phyloP scores from a whole-genome alignment of 2,113 vertebrate species.

The Myrmophylax atrothorax region DNA sequence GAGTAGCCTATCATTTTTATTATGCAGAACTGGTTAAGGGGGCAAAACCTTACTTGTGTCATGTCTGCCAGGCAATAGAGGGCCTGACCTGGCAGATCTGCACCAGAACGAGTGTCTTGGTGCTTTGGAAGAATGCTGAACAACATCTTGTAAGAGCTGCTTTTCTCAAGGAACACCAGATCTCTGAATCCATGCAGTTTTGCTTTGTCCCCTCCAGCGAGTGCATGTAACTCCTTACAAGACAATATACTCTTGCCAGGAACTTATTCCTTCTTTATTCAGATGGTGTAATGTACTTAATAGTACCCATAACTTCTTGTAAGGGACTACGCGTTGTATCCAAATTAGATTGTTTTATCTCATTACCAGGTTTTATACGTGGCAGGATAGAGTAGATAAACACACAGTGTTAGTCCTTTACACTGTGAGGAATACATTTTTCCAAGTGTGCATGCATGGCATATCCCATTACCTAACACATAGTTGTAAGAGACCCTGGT shows the following conservation, averaged over 20 bases:
- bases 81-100: background rate
- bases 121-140: background rate
- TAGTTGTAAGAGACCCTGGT: background rate
- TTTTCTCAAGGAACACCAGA: background rate
- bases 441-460: background rate
- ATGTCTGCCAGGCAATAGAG: background rate
- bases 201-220: accelerated
- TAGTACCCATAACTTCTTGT: background rate
- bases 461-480: background rate
- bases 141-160: background rate
- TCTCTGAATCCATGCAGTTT: background rate
- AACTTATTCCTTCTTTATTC: background rate
- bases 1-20: background rate
- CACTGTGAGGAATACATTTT: background rate
- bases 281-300: background rate
- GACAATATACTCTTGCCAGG: accelerated
- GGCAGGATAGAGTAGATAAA: background rate
- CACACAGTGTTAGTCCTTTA: background rate
- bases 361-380: background rate
- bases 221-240: background rate
- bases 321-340: background rate
- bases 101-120: background rate
- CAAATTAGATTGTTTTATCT: background rate
- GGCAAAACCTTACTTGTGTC: background rate
- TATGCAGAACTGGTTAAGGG: background rate